Base-by-base conservation (phyloP, 2,888 invertebrate genomes). In the Idaea dimidiata region DNA sequence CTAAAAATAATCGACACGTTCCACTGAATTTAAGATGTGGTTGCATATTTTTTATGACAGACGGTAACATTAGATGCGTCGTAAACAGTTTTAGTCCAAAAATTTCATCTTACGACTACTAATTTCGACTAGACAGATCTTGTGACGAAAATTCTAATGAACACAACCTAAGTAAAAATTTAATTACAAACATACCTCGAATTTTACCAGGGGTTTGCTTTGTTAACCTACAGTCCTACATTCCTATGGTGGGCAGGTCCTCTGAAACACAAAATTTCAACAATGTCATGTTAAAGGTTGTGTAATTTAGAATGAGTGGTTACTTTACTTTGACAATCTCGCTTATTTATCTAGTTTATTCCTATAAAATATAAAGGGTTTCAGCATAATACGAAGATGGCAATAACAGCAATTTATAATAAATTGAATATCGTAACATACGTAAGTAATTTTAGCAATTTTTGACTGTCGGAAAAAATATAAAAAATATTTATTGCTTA, bases 1-100 rank as follows among this genome's bases (percentile, higher is more conserved):
- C 24, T 24, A 24, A 24, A 81, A 78, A 82, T 82, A 79, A 84
- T 82, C 78, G 77, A 77, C 81, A 79, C 79, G 70, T 76, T 71
- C 56, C 66, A 66, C 71, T 68, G 63, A 69, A 72, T 75, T 69
- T 63, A 68, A 63, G 67, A 66, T 71, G 67, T 72, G 71, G 65
- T 74, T 74, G 74, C 74, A 75, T 70, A 64, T 73, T 73, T 75
- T 77, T 76, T 74, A 75, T 72, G 70, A 63, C 57, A 18, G 16
- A 16, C 53, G 43, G 43, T 43, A 43, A 43, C 10, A 8, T 43
- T 43, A 14, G 43, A 43, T 8, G 43, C 43, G 10, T 43, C 43
- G 43, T 43, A 43, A 43, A 43, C 43, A 43, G 14, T 43, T 8
- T 43, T 43, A 1, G 43, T 43, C 43, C 10, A 43, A 43, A 14